Evolutionary conservation across 1,140 invertebrate species (phyloP), one percentile per base, ranked within the genome.

Genomic region (Conus betulinus): DNA sequence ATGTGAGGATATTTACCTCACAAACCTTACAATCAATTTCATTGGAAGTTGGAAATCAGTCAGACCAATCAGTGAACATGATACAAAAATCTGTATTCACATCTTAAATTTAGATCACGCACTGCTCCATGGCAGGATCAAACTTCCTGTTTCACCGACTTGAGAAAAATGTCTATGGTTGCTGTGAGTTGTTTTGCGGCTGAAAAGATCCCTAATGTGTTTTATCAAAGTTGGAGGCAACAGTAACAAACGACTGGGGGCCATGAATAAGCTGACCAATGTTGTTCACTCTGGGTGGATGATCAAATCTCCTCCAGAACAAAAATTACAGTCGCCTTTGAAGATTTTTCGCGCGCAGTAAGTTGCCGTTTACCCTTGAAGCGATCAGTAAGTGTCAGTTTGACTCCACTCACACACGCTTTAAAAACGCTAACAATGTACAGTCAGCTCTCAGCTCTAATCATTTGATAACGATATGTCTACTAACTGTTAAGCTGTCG

Each of bases 221-320:
- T 87, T 87, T 78, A 51, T 87, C 17, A 87, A 27, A 87, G 15
- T 87, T 55, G 85, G 74, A 87, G 85, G 74, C 71, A 78, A 57
- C 71, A 79, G 52, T 78, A 87, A 79, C 52, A 87, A 87, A 51
- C 67, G 74, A 78, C 74, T 87, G 84, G 57, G 74, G 25, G 82
- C 87, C 74, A 92, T 92, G 91, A 92, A 91, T 89, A 93, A 93
- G 84, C 91, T 91, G 60, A 90, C 89, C 15, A 92, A 93, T 87
- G 91, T 94, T 52, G 92, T 94, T 39, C 92, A 93, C 90, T 93
- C 92, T 51, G 94, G 94, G 78, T 94, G 93, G 93, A 92, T 94
- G 93, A 92, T 91, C 15, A 94, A 94, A 79, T 94, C 94, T 8
- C 94, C 94, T 17, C 94, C 94, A n/a, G 93, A 94, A 82, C 91